Percentiles rank a stretch among this genome's conserved stretches.
These are phyloP conservation scores for Vulpes ferrilata DNA, from an alignment of 2,113 vertebrate species.

Conservation along the genomic window DNA sequence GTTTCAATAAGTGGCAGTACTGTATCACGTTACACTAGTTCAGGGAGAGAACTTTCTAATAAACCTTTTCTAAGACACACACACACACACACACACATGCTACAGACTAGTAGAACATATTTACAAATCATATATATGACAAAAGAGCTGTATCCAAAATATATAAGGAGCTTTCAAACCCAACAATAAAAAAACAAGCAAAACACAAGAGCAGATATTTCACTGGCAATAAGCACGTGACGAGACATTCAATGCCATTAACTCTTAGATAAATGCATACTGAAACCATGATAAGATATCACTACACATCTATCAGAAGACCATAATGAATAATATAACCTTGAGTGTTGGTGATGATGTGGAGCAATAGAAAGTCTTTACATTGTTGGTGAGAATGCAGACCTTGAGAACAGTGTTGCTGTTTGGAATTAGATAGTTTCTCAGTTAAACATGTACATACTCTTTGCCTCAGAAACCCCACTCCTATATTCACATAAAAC, in stretches of 20 bases:
- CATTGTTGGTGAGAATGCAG: not conserved
- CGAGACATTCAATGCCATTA: not conserved
- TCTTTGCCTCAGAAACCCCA: not conserved
- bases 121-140: not conserved
- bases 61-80: slow-evolving; percentile 82
- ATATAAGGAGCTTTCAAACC: not conserved
- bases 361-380: not conserved
- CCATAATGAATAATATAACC: not conserved
- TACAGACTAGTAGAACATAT: not conserved
- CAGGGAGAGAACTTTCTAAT: slow-evolving; percentile 85
- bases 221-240: not conserved
- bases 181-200: not conserved
- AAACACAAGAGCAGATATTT: not conserved
- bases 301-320: not conserved
- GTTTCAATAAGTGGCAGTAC: slow-evolving; percentile 20
- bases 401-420: not conserved
- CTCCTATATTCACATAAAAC: not conserved
- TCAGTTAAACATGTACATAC: not conserved
- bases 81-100: not conserved
- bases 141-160: not conserved
- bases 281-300: not conserved
- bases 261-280: not conserved
- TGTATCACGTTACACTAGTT: not conserved
- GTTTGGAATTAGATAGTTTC: not conserved
- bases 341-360: not conserved